Conservation (phyloP, 2,888 invertebrate species). For the Drosophila mercatorum region DNA sequence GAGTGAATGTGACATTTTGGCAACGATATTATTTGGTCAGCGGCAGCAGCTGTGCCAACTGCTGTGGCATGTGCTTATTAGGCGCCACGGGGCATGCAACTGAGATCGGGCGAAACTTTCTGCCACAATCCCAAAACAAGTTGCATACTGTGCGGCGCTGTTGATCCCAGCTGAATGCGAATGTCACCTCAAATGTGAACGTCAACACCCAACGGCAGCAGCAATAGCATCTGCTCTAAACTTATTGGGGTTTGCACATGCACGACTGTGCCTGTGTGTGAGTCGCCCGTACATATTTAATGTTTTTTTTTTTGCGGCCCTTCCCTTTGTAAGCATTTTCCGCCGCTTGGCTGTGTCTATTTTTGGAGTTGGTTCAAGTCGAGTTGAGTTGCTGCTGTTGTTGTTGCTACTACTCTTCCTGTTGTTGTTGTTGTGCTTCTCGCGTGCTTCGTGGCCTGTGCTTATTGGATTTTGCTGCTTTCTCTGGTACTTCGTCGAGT, state of each 20-base stretch:
- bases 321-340: conserved; percentile 58
- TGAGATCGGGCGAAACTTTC: conserved; percentile 24
- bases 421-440: conserved; percentile 28
- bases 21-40: conserved; percentile 11
- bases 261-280: conserved; percentile 11
- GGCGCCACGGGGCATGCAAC: conserved; percentile 39
- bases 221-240: conserved; percentile 12
- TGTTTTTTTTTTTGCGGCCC: conserved; percentile 47
- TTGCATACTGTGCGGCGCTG: conserved; percentile 40
- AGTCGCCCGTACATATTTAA: conserved; percentile 50
- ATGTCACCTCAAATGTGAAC: conserved; percentile 20
- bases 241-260: conserved; percentile 6
- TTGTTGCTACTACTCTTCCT: not conserved
- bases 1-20: conserved; percentile 41
- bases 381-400: conserved; percentile 15
- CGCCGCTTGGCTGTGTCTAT: conserved; percentile 66
- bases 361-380: conserved; percentile 67
- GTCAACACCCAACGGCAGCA: conserved; percentile 23
- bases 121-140: conserved; percentile 22
- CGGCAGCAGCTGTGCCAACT: conserved; percentile 11
- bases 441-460: conserved; percentile 52
- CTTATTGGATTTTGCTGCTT: conserved; percentile 62
- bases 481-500: conserved; percentile 36
- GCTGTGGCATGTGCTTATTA: conserved; percentile 8
- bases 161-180: conserved; percentile 5